Conservation (phyloP, 2,797 vertebrate genomes). For the Hoplostethus mediterraneus region DNA sequence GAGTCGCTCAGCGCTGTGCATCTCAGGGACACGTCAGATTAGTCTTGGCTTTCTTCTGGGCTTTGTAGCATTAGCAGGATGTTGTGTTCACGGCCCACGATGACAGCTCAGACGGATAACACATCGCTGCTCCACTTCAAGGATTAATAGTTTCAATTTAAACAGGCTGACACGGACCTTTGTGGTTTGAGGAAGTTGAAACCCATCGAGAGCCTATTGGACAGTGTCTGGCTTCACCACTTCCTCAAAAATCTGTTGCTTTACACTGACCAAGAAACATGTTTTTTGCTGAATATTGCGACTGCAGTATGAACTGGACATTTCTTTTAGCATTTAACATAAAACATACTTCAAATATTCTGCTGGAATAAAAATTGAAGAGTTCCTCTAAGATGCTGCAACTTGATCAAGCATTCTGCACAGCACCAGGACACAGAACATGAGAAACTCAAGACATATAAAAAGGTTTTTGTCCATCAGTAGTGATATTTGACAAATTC, state of each 20-base stretch:
- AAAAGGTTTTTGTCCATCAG: slow-evolving; percentile 11
- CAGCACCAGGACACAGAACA: not conserved
- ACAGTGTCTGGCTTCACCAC: not conserved
- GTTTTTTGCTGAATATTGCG: not conserved
- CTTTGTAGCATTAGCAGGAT: slow-evolving; percentile 9
- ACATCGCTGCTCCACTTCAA: not conserved
- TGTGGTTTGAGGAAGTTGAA: not conserved
- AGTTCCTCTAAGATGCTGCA: not conserved
- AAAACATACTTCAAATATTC: too few species aligned
- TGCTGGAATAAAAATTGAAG: not conserved
- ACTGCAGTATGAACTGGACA: not conserved
- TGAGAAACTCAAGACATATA: not conserved
- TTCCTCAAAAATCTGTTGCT: too few species aligned
- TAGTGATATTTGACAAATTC: not conserved
- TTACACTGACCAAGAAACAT: not conserved
- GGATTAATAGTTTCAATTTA: not conserved
- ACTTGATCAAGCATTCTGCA: slow-evolving; percentile 44
- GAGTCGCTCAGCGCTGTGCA: slow-evolving; percentile 4
- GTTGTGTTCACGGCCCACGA: slow-evolving; percentile 3
- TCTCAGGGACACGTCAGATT: slow-evolving; percentile 18
- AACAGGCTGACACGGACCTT: not conserved
- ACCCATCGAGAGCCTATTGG: not conserved
- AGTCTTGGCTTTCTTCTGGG: slow-evolving; percentile 22
- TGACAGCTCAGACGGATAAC: slow-evolving; percentile 19
- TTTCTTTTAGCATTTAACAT: slow-evolving; percentile 16